phyloP scores from a whole-genome alignment of 2,888 invertebrate genomes.

The Aphodius granarius region DNA sequence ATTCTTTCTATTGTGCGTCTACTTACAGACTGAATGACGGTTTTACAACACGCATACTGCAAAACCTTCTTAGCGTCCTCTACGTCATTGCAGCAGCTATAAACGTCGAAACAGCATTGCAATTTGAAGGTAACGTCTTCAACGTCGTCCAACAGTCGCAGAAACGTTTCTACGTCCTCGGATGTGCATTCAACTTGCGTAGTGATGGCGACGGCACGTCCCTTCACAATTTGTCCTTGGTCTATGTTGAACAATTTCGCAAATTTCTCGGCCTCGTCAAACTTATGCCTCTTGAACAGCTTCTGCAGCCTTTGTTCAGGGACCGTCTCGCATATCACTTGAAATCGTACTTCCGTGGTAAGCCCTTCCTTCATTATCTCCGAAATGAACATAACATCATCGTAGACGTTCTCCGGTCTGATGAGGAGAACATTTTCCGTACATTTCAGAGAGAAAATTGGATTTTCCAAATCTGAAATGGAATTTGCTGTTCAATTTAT shows the following conservation, averaged over 20 bases:
- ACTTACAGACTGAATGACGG: conserved; percentile 6
- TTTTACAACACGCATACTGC: conserved; percentile 35
- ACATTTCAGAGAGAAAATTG: conserved; percentile 41
- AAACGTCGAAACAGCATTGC: conserved; percentile 49
- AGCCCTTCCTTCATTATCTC: conserved; percentile 35
- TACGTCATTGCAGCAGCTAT: conserved; percentile 27
- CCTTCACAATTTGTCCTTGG: conserved; percentile 50
- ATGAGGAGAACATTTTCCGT: conserved; percentile 38
- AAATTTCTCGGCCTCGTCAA: conserved; percentile 56
- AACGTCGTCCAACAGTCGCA: conserved; percentile 52
- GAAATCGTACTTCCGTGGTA: conserved; percentile 40
- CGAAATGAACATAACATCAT: conserved; percentile 44
- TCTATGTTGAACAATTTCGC: conserved; percentile 52
- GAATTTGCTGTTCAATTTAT: background rate
- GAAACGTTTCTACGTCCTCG: conserved; percentile 48
- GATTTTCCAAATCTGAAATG: conserved; percentile 33
- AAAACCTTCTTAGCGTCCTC: conserved; percentile 39
- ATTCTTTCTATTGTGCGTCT: too few relatives aligned
- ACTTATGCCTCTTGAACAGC: conserved; percentile 52
- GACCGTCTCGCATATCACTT: conserved; percentile 51
- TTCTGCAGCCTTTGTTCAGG: conserved; percentile 54
- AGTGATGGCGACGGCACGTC: conserved; percentile 51
- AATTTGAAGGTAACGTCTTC: conserved; percentile 53
- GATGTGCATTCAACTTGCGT: conserved; percentile 40
- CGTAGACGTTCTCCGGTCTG: conserved; percentile 35